Evolutionary conservation across 2,113 vertebrate species (phyloP).

Genomic region (Lutjanus erythropterus): DNA sequence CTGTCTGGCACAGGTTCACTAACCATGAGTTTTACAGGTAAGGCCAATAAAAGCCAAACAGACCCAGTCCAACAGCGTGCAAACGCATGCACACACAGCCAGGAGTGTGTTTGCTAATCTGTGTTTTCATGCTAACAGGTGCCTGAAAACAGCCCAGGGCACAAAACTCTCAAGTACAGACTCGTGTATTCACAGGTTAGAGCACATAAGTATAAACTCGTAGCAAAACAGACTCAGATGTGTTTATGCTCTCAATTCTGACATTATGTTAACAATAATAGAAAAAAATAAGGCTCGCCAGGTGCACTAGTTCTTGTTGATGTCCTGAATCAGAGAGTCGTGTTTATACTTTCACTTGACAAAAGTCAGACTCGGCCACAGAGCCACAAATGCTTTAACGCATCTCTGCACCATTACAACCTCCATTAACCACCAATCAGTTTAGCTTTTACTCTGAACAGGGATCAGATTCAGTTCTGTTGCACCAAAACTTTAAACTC

Average conservation of each 20-base stretch:
- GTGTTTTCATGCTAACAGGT: constrained; percentile 1
- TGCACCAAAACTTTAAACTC: no score
- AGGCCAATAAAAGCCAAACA: neutral
- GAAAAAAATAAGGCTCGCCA: neutral
- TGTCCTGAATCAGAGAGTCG: neutral
- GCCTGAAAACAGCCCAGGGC: neutral
- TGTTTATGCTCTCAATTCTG: neutral
- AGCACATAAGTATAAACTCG: neutral
- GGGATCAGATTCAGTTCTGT: no score
- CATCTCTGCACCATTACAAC: neutral
- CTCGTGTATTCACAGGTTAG: neutral
- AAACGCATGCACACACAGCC: constrained; percentile 1
- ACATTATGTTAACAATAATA: neutral
- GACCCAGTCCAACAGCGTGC: neutral
- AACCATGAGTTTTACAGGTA: neutral
- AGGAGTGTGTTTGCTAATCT: neutral
- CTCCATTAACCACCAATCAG: no score
- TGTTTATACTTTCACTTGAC: neutral
- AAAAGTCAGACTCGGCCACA: no score
- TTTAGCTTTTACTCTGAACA: no score
- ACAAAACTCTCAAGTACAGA: neutral
- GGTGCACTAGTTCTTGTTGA: neutral
- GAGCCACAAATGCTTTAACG: neutral
- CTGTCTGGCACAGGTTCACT: neutral
- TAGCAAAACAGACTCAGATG: neutral